Conservation (phyloP, 1,140 invertebrate genomes). For the Mizuhopecten yessoensis region DNA sequence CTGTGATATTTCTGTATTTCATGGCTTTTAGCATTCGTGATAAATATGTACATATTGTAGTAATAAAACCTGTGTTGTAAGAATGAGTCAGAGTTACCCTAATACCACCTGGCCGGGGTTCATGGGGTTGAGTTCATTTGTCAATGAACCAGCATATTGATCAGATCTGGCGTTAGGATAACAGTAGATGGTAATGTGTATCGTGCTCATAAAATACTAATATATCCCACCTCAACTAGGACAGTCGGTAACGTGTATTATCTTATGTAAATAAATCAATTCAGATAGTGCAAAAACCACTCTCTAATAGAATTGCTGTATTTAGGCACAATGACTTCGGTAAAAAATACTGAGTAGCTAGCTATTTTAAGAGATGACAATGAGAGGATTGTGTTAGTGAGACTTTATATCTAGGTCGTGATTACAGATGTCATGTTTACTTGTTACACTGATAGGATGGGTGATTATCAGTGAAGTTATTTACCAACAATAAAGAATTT, state of each 20-base stretch:
- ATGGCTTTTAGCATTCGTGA: too few species aligned
- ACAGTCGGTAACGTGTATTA: background rate
- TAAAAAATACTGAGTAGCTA: background rate
- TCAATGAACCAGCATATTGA: conserved; percentile 4
- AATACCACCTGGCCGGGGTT: background rate
- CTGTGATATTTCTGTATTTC: background rate
- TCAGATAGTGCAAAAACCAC: background rate
- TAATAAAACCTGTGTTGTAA: background rate
- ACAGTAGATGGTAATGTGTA: background rate
- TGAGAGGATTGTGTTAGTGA: background rate
- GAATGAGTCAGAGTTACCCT: background rate
- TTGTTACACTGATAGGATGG: too few species aligned
- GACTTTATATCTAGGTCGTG: background rate
- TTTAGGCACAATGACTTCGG: background rate
- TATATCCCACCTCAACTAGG: background rate
- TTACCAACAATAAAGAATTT: too few species aligned
- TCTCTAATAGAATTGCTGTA: background rate
- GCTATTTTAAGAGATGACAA: background rate
- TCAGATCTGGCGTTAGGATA: background rate
- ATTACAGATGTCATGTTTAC: too few species aligned
- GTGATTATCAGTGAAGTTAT: too few species aligned
- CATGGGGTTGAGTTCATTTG: background rate
- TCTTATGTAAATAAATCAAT: background rate
- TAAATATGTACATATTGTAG: background rate
- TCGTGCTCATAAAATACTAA: background rate